Evolutionary conservation across 2,113 vertebrate species (phyloP).

Genomic region (Saguinus imperator): DNA sequence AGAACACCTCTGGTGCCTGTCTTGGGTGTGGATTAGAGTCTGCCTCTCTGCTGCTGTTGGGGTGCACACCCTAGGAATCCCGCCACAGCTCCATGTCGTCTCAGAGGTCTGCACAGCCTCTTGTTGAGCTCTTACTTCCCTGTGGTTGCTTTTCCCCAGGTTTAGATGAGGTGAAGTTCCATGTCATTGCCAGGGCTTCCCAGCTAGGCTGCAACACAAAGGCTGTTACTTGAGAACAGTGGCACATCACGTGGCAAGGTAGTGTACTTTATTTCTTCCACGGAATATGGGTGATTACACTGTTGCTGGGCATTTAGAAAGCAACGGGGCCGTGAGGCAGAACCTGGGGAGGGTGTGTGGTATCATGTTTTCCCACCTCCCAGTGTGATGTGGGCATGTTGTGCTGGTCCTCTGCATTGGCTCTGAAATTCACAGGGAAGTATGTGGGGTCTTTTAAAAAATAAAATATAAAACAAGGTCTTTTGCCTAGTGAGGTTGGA

Average conservation of each 20-base stretch:
- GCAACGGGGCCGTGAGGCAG: neutral
- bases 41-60: neutral
- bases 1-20: neutral
- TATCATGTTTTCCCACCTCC: rapidly evolving
- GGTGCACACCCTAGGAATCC: neutral
- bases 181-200: neutral
- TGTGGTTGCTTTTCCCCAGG: neutral
- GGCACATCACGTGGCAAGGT: no score
- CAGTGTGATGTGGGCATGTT: rapidly evolving
- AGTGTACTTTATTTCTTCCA: neutral
- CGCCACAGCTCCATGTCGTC: rapidly evolving
- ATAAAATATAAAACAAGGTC: neutral
- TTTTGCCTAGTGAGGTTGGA: neutral
- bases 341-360: neutral
- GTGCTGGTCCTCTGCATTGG: rapidly evolving
- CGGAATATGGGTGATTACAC: neutral
- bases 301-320: neutral
- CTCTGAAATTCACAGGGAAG: neutral
- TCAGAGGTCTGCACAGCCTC: neutral
- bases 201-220: rapidly evolving
- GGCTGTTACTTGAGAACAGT: neutral
- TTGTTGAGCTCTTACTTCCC: neutral
- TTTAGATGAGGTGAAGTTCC: neutral
- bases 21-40: neutral
- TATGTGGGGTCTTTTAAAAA: neutral